Conservation (phyloP, 2,797 vertebrate genomes). For the Sebastes goodei region DNA sequence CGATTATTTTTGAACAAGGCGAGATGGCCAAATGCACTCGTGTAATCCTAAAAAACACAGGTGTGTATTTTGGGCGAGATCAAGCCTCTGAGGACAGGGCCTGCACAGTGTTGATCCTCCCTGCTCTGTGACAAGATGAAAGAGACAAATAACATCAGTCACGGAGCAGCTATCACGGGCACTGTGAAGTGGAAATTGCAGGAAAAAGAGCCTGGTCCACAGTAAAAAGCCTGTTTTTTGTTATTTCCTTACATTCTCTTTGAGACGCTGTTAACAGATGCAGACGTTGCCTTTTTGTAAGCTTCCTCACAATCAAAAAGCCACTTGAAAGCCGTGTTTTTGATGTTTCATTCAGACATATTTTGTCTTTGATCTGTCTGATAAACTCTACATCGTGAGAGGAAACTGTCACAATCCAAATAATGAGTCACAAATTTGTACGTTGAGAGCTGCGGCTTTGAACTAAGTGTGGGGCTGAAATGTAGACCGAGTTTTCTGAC, state of each 20-base stretch:
- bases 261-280: constrained; percentile 58
- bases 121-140: constrained; percentile 73
- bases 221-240: constrained; percentile 52
- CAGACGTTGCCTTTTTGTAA: constrained; percentile 48
- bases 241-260: constrained; percentile 64
- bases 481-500: constrained; percentile 9
- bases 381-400: constrained; percentile 55
- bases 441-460: constrained; percentile 33
- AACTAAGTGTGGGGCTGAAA: constrained; percentile 22
- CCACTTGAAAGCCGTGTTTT: constrained; percentile 60
- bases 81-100: constrained; percentile 60
- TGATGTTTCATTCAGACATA: constrained; percentile 69
- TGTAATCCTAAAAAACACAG: constrained; percentile 63
- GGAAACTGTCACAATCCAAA: constrained; percentile 63
- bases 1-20: constrained; percentile 59
- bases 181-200: constrained; percentile 77
- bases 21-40: constrained; percentile 41
- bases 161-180: constrained; percentile 53
- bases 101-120: constrained; percentile 54
- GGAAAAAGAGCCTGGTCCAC: constrained; percentile 53
- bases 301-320: constrained; percentile 51
- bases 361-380: constrained; percentile 67
- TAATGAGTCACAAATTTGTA: constrained; percentile 40
- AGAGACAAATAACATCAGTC: constrained; percentile 75
- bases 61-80: constrained; percentile 68